Evolutionary conservation across 1,140 invertebrate genomes (phyloP).

Genomic region (Drosophila carrolli): DNA sequence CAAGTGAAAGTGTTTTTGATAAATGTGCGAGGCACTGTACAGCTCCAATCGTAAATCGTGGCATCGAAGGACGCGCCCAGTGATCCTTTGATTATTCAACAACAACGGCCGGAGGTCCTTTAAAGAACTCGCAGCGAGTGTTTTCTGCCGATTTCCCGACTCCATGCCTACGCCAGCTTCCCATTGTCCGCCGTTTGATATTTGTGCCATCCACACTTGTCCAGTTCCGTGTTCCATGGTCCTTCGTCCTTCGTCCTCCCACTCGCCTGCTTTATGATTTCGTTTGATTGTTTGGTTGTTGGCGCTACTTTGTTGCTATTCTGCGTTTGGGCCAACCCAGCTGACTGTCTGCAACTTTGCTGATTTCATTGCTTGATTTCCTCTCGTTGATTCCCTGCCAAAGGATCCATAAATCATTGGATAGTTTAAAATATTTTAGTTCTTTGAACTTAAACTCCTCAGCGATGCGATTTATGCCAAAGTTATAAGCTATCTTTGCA

Average conservation of each 20-base stretch:
- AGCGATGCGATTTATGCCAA: no score
- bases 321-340: constrained; percentile 13
- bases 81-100: constrained; percentile 36
- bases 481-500: no score
- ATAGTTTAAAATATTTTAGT: background rate
- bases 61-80: constrained; percentile 11
- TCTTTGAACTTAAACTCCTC: no score
- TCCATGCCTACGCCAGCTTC: constrained; percentile 22
- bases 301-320: constrained; percentile 27
- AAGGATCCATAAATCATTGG: background rate
- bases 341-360: constrained; percentile 68
- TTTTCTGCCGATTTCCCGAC: background rate
- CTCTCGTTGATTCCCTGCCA: constrained; percentile 14
- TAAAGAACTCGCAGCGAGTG: constrained; percentile 12
- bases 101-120: constrained; percentile 18
- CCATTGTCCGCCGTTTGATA: constrained; percentile 33
- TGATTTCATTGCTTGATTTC: constrained; percentile 61
- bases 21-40: constrained; percentile 32
- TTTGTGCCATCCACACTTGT: constrained; percentile 37
- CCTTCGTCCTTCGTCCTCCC: background rate
- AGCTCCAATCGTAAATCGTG: constrained; percentile 34
- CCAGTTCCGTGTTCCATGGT: background rate
- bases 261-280: constrained; percentile 46
- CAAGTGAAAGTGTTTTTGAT: constrained; percentile 63
- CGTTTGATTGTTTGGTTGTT: constrained; percentile 49